Evolutionary conservation across 2,113 vertebrate genomes (phyloP).

Genomic region (Triplophysa rosa): DNA sequence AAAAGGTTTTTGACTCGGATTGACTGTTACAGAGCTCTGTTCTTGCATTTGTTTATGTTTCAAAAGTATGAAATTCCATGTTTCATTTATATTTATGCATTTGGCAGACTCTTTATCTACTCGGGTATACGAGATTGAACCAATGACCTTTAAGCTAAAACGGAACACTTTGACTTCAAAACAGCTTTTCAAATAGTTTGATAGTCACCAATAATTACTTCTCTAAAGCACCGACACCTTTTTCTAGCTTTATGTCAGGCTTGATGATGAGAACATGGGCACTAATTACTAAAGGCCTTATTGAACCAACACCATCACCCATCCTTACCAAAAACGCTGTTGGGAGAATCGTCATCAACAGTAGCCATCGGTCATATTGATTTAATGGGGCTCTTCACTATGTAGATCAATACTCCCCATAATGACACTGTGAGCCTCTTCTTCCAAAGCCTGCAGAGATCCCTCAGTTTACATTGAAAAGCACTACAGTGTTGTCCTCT

Average conservation of each 20-base stretch:
- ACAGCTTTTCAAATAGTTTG: background rate
- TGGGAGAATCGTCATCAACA: constrained; percentile 29
- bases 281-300: constrained; percentile 10
- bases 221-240: background rate
- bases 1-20: background rate
- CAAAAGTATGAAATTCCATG: too few relatives aligned
- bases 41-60: too few relatives aligned
- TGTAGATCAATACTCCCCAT: constrained; percentile 49
- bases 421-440: constrained; percentile 33
- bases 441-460: background rate
- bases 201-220: constrained; percentile 2
- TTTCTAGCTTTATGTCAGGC: background rate
- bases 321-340: constrained; percentile 26
- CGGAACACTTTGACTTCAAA: background rate
- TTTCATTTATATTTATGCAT: too few relatives aligned
- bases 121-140: too few relatives aligned
- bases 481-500: background rate
- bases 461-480: constrained; percentile 2
- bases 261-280: background rate
- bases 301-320: constrained; percentile 37
- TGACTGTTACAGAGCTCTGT: background rate
- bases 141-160: background rate
- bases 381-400: constrained; percentile 31
- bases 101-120: too few relatives aligned
- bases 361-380: constrained; percentile 41